Base-by-base conservation (phyloP, 1,140 invertebrate genomes). In the Aleiodes sp. region DNA sequence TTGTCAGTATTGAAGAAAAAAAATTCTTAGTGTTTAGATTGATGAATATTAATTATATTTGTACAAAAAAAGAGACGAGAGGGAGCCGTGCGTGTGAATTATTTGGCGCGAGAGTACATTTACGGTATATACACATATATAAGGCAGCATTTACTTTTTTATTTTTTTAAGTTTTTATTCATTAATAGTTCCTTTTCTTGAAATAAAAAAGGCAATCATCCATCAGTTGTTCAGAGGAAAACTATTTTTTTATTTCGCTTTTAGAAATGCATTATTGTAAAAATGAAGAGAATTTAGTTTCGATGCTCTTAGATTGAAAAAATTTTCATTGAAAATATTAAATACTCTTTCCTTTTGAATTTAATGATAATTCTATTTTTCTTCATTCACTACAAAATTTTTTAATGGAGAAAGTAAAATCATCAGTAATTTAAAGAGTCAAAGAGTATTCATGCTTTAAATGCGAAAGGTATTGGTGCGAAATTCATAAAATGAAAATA, bases 101-200 rank as follows among this genome's bases (percentile, higher is more conserved):
- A 24, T 52, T 52, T 16, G 4, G 46, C 46, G 46, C 46, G 46
- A 52, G 46, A 52, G 46, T 26, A 52, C 46, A 52, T 52, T 52
- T 52, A 52, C 46, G 46, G 46, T 52, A 52, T 52, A 26, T 61
- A 37, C 28, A 61, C 57, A 60, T 62, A 31, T 63, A 63, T 63
- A 63, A 63, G 60, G 60, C 60, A 63, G 60, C 60, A 37, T 63
- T 63, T 63, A 35, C 14, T 37, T 63, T 39, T 35, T 63, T 63
- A 21, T 37, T 63, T 33, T 39, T 26, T 60, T 35, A 14, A 31
- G 28, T 35, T n/a, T 37, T 63, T 33, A 12, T 21, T 63, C 35
- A 37, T 63, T 46, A 16, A 46, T 6, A 35, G 33, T 46, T n/a
- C 19, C 14, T 46, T 46, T 12, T 16, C 3, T 16, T 41, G 31